Conservation (phyloP, 2,888 invertebrate genomes). For the Lasius fuliginosus region DNA sequence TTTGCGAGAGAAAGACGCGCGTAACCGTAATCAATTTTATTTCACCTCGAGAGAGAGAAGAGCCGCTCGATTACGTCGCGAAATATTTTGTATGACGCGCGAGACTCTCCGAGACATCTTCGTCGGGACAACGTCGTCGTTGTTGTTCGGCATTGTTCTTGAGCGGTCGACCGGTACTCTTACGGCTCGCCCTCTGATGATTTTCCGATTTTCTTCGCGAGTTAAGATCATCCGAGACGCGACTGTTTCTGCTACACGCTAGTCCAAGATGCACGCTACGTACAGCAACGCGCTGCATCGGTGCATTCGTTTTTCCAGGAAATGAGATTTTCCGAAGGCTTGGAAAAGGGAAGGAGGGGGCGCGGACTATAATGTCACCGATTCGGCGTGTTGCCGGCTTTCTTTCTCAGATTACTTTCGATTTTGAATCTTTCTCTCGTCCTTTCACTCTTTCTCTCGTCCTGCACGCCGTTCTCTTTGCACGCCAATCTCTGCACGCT, state of each 20-base stretch:
- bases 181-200: constrained; percentile 59
- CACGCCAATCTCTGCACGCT: constrained; percentile 85
- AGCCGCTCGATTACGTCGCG: constrained; percentile 11
- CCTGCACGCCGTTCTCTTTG: constrained; percentile 84
- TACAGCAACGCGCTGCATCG: constrained; percentile 52
- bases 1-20: constrained; percentile 42
- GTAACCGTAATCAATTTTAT: constrained; percentile 66
- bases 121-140: background rate
- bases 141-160: constrained; percentile 55
- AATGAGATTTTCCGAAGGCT: background rate
- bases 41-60: constrained; percentile 4
- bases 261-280: constrained; percentile 69
- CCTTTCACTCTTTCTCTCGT: constrained; percentile 62
- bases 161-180: constrained; percentile 60
- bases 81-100: background rate
- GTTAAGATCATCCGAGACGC: constrained; percentile 60
- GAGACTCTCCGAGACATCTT: background rate
- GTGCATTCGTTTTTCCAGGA: background rate
- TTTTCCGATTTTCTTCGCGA: constrained; percentile 4
- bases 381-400: constrained; percentile 62
- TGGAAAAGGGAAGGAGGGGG: too few species aligned
- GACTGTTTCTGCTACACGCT: constrained; percentile 73
- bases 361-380: constrained; percentile 1
- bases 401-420: constrained; percentile 63
- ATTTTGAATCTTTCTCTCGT: constrained; percentile 60